Conservation (phyloP, 2,888 invertebrate species). For the Rhodophaea formosa region DNA sequence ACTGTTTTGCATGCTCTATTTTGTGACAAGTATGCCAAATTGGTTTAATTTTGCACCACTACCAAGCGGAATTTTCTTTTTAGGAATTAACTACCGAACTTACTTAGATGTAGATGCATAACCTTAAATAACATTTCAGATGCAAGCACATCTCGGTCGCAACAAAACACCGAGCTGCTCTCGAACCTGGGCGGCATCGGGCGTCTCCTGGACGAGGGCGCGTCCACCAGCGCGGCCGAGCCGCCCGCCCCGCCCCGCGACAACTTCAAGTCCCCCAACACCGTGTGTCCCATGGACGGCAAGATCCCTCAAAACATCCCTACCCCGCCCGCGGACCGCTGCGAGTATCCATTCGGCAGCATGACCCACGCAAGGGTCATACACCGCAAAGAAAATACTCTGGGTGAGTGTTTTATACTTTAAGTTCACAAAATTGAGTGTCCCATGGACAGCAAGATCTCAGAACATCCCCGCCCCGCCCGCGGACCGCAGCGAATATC, state of each 20-base stretch:
- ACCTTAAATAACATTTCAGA: slow-evolving; percentile 50
- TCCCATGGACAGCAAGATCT: slow-evolving; percentile 62
- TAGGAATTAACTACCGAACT: too few species aligned
- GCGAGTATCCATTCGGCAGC: slow-evolving; percentile 92
- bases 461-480: slow-evolving; percentile 78
- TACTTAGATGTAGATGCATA: not conserved
- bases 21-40: too few species aligned
- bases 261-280: slow-evolving; percentile 90
- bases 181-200: slow-evolving; percentile 66
- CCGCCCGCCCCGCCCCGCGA: slow-evolving; percentile 51
- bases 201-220: slow-evolving; percentile 52
- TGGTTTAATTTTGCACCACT: too few species aligned
- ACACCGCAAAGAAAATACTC: slow-evolving; percentile 85
- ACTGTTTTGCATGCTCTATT: too few species aligned
- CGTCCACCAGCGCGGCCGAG: slow-evolving; percentile 40
- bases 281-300: slow-evolving; percentile 92
- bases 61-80: too few species aligned
- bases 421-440: slow-evolving; percentile 94
- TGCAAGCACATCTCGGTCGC: slow-evolving; percentile 60
- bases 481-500: slow-evolving; percentile 85
- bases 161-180: slow-evolving; percentile 59
- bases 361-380: slow-evolving; percentile 95
- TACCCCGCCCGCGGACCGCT: slow-evolving; percentile 79
- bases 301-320: slow-evolving; percentile 83
- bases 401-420: slow-evolving; percentile 70